Conservation (phyloP, 2,888 invertebrate species). For the Danaus chrysippus region DNA sequence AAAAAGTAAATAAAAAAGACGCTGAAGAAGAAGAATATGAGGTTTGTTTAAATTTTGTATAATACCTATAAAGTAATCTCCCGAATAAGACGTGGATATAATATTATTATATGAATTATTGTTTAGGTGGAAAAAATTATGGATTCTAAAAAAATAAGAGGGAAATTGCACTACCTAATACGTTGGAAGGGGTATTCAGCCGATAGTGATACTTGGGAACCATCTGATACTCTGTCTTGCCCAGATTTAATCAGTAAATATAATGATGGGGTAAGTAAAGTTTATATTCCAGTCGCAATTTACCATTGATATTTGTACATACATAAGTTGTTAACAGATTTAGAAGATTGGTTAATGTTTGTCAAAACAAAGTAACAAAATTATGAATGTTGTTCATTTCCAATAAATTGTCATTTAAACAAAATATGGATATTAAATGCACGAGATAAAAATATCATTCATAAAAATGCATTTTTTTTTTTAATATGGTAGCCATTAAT, state of each 20-base stretch:
- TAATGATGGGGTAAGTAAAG: slow-evolving; percentile 58
- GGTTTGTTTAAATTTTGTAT: slow-evolving; percentile 8
- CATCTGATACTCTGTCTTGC: slow-evolving; percentile 84
- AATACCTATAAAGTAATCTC: neutral
- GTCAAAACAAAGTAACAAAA: no score
- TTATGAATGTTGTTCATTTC: no score
- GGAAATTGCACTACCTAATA: slow-evolving; percentile 83
- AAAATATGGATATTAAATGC: no score
- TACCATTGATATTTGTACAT: no score
- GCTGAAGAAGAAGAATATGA: slow-evolving; percentile 55
- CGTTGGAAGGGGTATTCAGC: slow-evolving; percentile 88
- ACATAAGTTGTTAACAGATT: no score
- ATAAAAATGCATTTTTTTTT: no score
- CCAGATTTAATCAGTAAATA: slow-evolving; percentile 80
- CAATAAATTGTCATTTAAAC: no score
- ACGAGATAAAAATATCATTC: no score
- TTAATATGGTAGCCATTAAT: no score
- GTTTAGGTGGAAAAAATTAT: slow-evolving; percentile 84
- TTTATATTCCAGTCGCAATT: slow-evolving; percentile 10
- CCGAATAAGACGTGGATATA: slow-evolving; percentile 16
- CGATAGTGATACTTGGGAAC: slow-evolving; percentile 87
- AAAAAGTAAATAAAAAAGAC: slow-evolving; percentile 44
- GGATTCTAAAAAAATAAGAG: slow-evolving; percentile 83
- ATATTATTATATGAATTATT: slow-evolving; percentile 4
- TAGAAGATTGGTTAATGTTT: no score